phyloP scores from a whole-genome alignment of 2,797 vertebrate genomes.

The Pachyuromys duprasi region DNA sequence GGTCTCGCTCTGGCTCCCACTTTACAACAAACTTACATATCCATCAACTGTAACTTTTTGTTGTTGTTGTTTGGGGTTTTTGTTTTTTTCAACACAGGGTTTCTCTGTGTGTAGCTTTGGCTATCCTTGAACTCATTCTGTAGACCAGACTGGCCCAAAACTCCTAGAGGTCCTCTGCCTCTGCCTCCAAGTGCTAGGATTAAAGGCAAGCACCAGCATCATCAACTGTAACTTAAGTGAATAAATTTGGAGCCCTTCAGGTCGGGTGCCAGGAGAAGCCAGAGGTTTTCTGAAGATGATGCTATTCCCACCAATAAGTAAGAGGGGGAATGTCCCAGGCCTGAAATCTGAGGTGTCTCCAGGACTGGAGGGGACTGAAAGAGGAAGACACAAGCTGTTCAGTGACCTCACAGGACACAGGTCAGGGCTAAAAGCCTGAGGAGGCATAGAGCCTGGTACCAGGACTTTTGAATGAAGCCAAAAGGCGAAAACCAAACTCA shows the following conservation, averaged over 20 bases:
- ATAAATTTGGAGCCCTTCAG: not conserved
- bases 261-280: too few relatives aligned
- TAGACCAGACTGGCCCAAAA: too few relatives aligned
- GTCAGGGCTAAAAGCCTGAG: not conserved
- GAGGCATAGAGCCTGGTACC: not conserved
- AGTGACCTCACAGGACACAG: not conserved
- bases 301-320: not conserved
- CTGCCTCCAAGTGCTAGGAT: not conserved
- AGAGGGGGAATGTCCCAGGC: not conserved
- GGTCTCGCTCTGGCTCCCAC: not conserved
- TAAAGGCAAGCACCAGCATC: not conserved
- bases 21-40: not conserved
- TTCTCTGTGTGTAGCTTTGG: too few relatives aligned
- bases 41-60: not conserved
- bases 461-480: not conserved
- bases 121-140: too few relatives aligned
- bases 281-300: not conserved
- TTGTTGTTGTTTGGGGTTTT: too few relatives aligned
- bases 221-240: not conserved
- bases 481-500: not conserved
- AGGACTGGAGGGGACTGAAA: not conserved
- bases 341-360: not conserved
- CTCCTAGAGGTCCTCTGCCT: too few relatives aligned
- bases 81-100: too few relatives aligned
- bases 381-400: not conserved